Conservation (phyloP, 2,113 vertebrate species). For the Halichoeres trimaculatus region DNA sequence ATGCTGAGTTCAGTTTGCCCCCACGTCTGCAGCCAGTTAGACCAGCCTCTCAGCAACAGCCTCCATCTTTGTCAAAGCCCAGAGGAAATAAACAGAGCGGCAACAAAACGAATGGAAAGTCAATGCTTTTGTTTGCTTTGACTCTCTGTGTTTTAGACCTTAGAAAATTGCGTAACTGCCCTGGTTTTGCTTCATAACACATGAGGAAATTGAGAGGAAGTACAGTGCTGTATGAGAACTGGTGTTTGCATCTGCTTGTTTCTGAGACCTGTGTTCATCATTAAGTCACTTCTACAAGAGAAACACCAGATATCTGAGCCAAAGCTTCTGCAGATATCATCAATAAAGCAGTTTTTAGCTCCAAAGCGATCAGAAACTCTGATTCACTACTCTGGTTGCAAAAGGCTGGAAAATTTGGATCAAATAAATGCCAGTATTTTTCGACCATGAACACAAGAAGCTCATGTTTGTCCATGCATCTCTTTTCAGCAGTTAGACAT, state of each 20-base stretch:
- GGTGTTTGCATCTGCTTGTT: background rate
- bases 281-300: background rate
- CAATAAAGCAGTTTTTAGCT: too few species aligned
- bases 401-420: too few species aligned
- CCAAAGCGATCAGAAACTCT: too few species aligned
- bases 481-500: too few species aligned
- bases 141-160: background rate
- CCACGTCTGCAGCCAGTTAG: conserved; percentile 40
- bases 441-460: too few species aligned
- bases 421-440: too few species aligned
- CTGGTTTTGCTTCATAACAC: conserved; percentile 9
- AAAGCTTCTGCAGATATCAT: too few species aligned
- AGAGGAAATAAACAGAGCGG: conserved; percentile 25
- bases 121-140: background rate
- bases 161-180: background rate
- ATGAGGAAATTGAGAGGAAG: too few species aligned
- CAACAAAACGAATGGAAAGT: background rate
- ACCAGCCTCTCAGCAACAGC: conserved; percentile 33
- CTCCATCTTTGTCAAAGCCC: conserved; percentile 37
- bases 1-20: conserved; percentile 26
- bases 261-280: background rate
- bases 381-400: too few species aligned
- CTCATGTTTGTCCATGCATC: too few species aligned
- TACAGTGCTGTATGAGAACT: background rate
- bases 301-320: conserved; percentile 13